Evolutionary conservation across 2,797 vertebrate genomes (phyloP), one percentile per base, ranked within the genome.

Genomic region (Pangasius mekongensis): DNA sequence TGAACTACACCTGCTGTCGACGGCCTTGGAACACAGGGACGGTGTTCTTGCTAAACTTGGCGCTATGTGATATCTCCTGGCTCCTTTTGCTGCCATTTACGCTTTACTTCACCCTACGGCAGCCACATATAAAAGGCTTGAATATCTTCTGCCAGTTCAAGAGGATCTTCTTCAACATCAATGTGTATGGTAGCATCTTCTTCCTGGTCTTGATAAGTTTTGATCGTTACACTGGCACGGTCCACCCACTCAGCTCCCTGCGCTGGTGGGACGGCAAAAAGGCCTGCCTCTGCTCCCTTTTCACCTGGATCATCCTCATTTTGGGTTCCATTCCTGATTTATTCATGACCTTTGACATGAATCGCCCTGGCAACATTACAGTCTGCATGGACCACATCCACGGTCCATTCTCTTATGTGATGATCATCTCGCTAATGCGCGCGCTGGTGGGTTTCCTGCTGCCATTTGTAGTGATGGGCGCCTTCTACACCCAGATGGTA

Each of bases 171-270:
- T 97, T 97, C 87, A 95, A 95, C 88, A 88, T 97, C 91, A 97
- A 95, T 89, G 93, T 96, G 66, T 97, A 97, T 0, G 96, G 96
- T 86, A 97, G 96, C 86, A 95, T 97, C 86, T 92, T 96, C 88
- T 97, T 97, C 91, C 93, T 97, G 87, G 95, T 94, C 1, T 93
- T 97, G 9, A 95, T 96, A 92, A 97, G 95, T 77, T 97, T 97
- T 47, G 96, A 97, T 89, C 95, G 96, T 69, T 97, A 95, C 0
- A 27, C 95, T 56, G 94, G 95, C 10, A 95, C 95, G 1, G 96
- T 96, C 60, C 96, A 97, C 86, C 96, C 97, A 0, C 93, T 97
- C 89, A 92, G 93, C 81, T 97, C 96, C 0, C 88, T 96, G 60
- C 93, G 88, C 0, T 97, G 97, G 96, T 97, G 96, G 96, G 88